Conservation (phyloP, 2,113 vertebrate genomes). For the Sialia sialis region DNA sequence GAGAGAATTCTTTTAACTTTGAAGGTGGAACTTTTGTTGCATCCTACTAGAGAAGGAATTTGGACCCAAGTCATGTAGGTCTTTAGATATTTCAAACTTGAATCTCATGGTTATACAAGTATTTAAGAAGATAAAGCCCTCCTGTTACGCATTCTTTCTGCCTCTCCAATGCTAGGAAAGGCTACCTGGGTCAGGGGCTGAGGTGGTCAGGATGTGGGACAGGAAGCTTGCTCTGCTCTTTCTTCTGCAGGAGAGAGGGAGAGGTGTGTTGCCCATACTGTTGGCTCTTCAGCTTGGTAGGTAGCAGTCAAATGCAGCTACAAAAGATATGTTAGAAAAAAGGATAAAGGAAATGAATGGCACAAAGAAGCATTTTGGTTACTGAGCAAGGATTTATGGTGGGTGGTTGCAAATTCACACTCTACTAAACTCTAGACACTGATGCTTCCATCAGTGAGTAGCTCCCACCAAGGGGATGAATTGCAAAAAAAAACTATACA, state of each 20-base stretch:
- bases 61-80: neutral
- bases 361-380: neutral
- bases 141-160: fast-evolving
- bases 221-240: neutral
- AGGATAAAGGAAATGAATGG: neutral
- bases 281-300: neutral
- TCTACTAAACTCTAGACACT: neutral
- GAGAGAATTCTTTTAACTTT: neutral
- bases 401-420: fast-evolving
- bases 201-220: neutral
- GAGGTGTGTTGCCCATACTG: neutral
- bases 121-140: neutral
- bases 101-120: neutral
- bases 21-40: neutral
- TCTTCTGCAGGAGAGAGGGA: neutral
- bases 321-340: neutral
- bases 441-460: neutral
- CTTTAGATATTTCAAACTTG: neutral
- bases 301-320: neutral
- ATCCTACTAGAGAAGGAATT: neutral
- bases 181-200: neutral
- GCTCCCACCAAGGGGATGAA: neutral
- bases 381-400: neutral
- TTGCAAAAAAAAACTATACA: neutral
- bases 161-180: neutral